phyloP scores from a whole-genome alignment of 2,797 vertebrate genomes.

The Artibeus lituratus region DNA sequence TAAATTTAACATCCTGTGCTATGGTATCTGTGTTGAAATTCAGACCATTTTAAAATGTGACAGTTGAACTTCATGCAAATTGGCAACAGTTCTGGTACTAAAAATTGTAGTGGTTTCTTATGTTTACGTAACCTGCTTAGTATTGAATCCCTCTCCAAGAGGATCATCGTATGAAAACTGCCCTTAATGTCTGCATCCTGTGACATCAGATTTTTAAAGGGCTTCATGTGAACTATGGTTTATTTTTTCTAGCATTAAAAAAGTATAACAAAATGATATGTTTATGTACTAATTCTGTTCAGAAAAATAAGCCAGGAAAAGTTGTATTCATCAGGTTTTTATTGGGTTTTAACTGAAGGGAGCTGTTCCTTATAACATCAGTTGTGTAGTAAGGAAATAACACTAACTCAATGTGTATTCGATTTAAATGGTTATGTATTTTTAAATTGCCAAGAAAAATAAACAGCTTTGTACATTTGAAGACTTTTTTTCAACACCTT shows the following conservation, averaged over 20 bases:
- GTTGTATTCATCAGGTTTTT: conserved; percentile 73
- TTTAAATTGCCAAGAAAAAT: conserved; percentile 80
- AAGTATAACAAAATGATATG: conserved; percentile 80
- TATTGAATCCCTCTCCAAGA: conserved; percentile 68
- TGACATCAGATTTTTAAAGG: conserved; percentile 83
- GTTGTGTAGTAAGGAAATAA: conserved; percentile 91
- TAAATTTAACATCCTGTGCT: conserved; percentile 62
- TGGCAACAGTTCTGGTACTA: conserved; percentile 76
- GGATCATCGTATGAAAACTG: conserved; percentile 70
- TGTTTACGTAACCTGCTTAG: conserved; percentile 73
- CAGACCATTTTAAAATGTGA: conserved; percentile 69
- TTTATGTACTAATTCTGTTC: conserved; percentile 82
- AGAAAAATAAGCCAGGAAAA: conserved; percentile 79
- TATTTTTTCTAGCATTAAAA: conserved; percentile 84
- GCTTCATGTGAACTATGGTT: conserved; percentile 87
- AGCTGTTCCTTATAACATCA: conserved; percentile 84
- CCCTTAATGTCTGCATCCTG: conserved; percentile 64
- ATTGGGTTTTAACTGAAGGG: conserved; percentile 88
- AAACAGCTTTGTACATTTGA: conserved; percentile 81
- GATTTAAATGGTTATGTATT: conserved; percentile 85
- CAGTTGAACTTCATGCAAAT: conserved; percentile 67
- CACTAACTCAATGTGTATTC: conserved; percentile 86
- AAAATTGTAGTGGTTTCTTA: conserved; percentile 58
- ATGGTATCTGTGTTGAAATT: conserved; percentile 68
- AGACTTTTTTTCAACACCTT: conserved; percentile 74